Percentiles rank a stretch among this genome's conserved stretches.
Conservation (phyloP, 37 sponge, comb jelly and placozoan genomes). For the Theonella swinhoei region DNA sequence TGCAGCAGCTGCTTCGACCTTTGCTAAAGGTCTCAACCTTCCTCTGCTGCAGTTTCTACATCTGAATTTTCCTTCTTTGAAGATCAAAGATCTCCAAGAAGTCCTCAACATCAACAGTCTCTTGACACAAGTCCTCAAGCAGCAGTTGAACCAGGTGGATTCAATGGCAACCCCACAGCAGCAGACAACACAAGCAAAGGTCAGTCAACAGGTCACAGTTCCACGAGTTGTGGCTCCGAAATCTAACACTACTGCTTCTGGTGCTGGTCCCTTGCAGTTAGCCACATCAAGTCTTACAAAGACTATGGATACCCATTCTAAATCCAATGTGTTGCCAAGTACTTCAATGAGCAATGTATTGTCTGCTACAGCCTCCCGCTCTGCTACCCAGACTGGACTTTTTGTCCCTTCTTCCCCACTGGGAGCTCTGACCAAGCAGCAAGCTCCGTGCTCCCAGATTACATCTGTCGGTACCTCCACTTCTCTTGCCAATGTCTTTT, state of each 20-base stretch:
- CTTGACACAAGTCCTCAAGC: constrained; percentile 21
- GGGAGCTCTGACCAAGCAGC: too few species aligned
- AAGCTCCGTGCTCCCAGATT: background rate
- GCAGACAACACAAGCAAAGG: background rate
- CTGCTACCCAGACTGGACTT: background rate
- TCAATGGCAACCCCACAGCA: background rate
- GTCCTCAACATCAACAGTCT: constrained; percentile 25
- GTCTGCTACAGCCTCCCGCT: background rate
- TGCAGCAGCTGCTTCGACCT: background rate
- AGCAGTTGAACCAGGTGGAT: background rate
- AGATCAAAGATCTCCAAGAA: constrained; percentile 21
- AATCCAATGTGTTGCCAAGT: background rate
- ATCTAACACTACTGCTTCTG: background rate
- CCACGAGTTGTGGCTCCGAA: background rate
- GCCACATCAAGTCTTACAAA: too few species aligned
- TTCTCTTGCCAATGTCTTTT: background rate
- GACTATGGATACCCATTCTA: too few species aligned
- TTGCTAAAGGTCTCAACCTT: constrained; percentile 36
- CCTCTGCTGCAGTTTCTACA: constrained; percentile 54
- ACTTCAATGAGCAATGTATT: background rate
- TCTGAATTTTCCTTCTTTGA: constrained; percentile 34
- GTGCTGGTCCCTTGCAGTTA: background rate
- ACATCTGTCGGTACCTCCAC: background rate
- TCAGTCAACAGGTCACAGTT: background rate
- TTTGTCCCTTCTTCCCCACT: too few species aligned